Conservation (phyloP, 2,113 vertebrate genomes). For the Pteruthius melanotis region DNA sequence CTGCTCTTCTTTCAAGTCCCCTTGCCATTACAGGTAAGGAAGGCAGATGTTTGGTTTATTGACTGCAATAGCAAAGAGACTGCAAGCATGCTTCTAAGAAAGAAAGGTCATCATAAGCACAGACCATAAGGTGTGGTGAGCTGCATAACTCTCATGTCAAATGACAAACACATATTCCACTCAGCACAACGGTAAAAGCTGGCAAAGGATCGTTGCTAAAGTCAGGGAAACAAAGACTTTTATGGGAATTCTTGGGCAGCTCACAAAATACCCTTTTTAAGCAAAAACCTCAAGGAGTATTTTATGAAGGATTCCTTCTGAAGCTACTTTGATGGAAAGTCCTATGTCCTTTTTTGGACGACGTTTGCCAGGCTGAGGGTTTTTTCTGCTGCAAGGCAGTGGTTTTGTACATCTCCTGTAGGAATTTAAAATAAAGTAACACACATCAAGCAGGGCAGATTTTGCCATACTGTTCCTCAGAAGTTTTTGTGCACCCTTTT, state of each 20-base stretch:
- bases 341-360: neutral
- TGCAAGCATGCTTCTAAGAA: neutral
- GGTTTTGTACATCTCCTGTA: neutral
- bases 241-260: neutral
- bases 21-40: neutral
- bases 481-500: neutral
- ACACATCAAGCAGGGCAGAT: neutral
- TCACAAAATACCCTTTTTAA: neutral
- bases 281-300: neutral
- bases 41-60: neutral
- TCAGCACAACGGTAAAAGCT: neutral
- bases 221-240: neutral
- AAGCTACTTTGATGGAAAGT: neutral
- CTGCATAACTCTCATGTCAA: neutral
- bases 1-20: neutral
- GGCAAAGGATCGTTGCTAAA: neutral
- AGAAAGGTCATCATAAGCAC: neutral
- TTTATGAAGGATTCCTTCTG: neutral
- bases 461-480: neutral
- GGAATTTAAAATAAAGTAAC: neutral
- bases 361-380: neutral
- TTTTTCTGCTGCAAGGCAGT: neutral
- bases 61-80: neutral
- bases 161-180: accelerated
- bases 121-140: neutral